Conservation (phyloP, 2,797 vertebrate species). For the Anguilla marmorata region DNA sequence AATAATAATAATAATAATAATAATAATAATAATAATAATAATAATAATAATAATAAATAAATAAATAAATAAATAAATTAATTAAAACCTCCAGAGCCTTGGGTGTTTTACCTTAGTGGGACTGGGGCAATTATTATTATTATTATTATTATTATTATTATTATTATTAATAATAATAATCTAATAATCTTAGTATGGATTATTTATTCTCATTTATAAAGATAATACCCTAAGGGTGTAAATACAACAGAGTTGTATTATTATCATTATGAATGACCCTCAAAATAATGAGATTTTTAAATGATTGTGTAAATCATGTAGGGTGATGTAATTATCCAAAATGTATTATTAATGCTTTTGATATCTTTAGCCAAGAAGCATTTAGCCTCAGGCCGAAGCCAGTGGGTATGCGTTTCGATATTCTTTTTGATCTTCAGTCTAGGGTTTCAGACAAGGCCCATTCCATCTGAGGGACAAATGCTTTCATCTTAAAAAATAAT, state of each 20-base stretch:
- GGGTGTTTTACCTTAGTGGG: too few species aligned
- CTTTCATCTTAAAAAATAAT: conserved; percentile 26
- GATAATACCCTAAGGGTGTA: background rate
- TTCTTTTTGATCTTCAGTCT: conserved; percentile 23
- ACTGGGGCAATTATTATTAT: too few species aligned
- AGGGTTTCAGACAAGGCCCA: background rate
- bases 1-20: too few species aligned
- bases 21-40: too few species aligned
- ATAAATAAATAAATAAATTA: too few species aligned
- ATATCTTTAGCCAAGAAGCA: background rate
- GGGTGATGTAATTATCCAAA: background rate
- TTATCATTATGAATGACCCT: background rate
- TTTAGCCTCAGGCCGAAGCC: conserved; percentile 10
- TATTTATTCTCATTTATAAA: background rate
- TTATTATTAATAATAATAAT: background rate
- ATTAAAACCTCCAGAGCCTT: too few species aligned
- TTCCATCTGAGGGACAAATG: conserved; percentile 1
- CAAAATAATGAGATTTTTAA: background rate
- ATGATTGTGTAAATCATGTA: conserved; percentile 13
- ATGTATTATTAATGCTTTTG: conserved; percentile 11
- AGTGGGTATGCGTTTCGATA: background rate
- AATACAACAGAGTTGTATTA: background rate
- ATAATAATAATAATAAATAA: too few species aligned
- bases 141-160: background rate
- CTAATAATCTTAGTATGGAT: background rate